phyloP scores from a whole-genome alignment of 2,888 invertebrate genomes.

The Apeira syringaria region DNA sequence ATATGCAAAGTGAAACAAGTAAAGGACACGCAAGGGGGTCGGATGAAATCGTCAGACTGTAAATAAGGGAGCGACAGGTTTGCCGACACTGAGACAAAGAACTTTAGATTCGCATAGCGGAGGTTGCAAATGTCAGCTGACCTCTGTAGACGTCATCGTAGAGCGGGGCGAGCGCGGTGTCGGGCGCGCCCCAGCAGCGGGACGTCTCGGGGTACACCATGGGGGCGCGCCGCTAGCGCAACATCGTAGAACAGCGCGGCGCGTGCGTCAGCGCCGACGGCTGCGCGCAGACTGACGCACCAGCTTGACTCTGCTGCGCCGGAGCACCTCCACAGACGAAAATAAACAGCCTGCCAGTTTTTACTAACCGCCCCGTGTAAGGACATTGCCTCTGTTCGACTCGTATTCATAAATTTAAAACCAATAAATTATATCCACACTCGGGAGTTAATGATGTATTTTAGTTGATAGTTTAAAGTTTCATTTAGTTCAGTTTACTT shows the following conservation, averaged over 20 bases:
- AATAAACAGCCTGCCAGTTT: constrained; percentile 39
- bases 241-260: constrained; percentile 58
- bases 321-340: constrained; percentile 29
- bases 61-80: constrained; percentile 36
- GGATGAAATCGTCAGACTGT: constrained; percentile 21
- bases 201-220: constrained; percentile 86
- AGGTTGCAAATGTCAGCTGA: constrained; percentile 70
- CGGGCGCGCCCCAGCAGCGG: constrained; percentile 85
- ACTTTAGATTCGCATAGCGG: constrained; percentile 40
- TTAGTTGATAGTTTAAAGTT: too few relatives aligned
- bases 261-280: constrained; percentile 72
- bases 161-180: constrained; percentile 85
- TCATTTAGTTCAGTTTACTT: too few relatives aligned
- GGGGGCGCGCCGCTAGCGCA: constrained; percentile 68
- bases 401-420: constrained; percentile 32
- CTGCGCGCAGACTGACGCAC: constrained; percentile 67
- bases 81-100: constrained; percentile 52
- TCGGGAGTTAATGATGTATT: too few relatives aligned
- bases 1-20: constrained; percentile 16
- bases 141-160: constrained; percentile 87
- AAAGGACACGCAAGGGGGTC: constrained; percentile 31
- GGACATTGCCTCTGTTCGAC: constrained; percentile 38
- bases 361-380: constrained; percentile 36
- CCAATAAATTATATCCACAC: too few relatives aligned
- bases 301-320: constrained; percentile 20